Conservation (phyloP, 2,797 vertebrate species). For the Onychomys torridus region DNA sequence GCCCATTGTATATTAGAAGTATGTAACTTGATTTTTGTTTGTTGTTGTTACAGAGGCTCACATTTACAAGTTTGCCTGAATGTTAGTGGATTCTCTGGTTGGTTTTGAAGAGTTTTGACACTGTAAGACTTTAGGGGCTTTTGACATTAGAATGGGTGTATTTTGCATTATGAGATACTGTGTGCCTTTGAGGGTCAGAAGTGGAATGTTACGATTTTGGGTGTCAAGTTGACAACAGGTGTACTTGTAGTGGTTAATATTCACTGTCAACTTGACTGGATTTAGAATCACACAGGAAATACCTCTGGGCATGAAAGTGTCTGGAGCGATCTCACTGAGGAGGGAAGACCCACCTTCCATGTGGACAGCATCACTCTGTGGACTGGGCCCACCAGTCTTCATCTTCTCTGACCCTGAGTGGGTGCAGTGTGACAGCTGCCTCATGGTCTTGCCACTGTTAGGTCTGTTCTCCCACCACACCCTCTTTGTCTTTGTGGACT, state of each 20-base stretch:
- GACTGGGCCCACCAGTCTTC: neutral
- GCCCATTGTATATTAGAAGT: neutral
- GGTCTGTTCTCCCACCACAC: neutral
- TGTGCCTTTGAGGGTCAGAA: neutral
- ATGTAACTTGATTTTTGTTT: neutral
- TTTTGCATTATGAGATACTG: neutral
- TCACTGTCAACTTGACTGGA: neutral
- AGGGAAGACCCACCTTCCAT: neutral
- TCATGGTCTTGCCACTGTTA: neutral
- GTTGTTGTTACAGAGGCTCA: neutral
- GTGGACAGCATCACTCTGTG: no score
- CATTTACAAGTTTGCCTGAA: neutral
- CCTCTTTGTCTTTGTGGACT: neutral
- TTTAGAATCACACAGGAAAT: neutral
- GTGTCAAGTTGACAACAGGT: neutral
- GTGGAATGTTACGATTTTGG: neutral
- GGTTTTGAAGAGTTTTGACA: neutral
- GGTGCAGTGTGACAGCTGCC: neutral
- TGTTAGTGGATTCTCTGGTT: no score
- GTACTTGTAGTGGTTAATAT: neutral
- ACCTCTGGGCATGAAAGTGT: neutral
- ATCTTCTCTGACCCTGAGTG: neutral
- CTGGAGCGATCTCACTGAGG: neutral
- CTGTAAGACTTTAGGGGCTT: neutral
- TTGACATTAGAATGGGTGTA: neutral